These are phyloP conservation scores for Machimus atricapillus DNA, from an alignment of 2,888 invertebrate species.

Conservation along the genomic window DNA sequence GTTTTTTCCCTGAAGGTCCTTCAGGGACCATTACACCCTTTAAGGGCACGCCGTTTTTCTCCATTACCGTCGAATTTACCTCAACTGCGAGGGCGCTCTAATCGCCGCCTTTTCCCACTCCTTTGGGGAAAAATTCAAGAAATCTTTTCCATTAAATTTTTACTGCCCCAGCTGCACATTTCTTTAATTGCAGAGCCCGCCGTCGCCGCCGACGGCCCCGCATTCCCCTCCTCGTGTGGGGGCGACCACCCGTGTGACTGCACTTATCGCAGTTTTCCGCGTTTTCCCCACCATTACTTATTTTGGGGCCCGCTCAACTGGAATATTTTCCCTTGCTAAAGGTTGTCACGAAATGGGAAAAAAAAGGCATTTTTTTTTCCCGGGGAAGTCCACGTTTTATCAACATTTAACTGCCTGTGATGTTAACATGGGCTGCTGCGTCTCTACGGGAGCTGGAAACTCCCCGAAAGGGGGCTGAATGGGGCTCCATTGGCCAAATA, in stretches of 20 bases:
- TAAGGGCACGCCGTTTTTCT: background rate
- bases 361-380: background rate
- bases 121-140: background rate
- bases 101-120: background rate
- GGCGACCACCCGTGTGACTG: background rate
- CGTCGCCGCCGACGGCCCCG: background rate
- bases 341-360: background rate
- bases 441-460: background rate
- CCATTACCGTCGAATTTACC: background rate
- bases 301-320: background rate
- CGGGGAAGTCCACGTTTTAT: background rate
- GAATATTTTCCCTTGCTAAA: background rate
- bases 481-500: background rate
- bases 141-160: background rate
- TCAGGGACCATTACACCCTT: background rate
- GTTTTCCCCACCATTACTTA: slow-evolving; percentile 6
- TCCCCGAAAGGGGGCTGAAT: background rate
- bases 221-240: background rate
- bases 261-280: slow-evolving; percentile 7
- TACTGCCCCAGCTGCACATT: background rate
- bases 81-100: background rate
- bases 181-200: background rate
- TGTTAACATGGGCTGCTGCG: background rate
- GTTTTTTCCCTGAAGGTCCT: background rate
- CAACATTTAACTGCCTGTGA: background rate